A percentile compares a stretch with the other conserved stretches of the same genome.
Conservation (phyloP, 2,888 invertebrate species). For the Agrochola circellaris region DNA sequence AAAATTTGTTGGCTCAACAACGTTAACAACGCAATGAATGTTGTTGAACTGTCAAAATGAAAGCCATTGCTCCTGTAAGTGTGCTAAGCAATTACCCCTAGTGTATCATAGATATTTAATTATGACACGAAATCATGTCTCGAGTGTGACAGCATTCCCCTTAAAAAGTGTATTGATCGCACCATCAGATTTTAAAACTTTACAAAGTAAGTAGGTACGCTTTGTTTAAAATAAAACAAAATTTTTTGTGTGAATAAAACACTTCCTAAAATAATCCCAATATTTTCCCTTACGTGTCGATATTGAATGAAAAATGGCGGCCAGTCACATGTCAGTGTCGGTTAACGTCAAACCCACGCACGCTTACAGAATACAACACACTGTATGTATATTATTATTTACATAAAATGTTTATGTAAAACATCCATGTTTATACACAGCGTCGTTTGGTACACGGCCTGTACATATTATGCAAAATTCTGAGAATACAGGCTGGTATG, state of each 20-base stretch:
- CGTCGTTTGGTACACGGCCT: neutral
- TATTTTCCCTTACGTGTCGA: neutral
- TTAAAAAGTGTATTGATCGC: neutral
- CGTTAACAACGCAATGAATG: too few relatives aligned
- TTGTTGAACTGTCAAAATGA: too few relatives aligned
- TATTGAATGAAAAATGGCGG: conserved; percentile 51
- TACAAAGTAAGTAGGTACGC: neutral
- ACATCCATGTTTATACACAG: neutral
- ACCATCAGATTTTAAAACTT: too few relatives aligned
- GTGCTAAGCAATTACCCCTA: too few relatives aligned
- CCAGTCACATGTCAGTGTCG: conserved; percentile 30
- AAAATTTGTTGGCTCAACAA: too few relatives aligned
- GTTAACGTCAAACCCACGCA: conserved; percentile 42
- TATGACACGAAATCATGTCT: neutral
- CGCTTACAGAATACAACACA: conserved; percentile 17
- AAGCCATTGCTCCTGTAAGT: too few relatives aligned
- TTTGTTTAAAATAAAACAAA: neutral
- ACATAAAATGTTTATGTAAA: conserved; percentile 18
- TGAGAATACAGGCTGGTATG: neutral
- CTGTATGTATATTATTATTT: neutral
- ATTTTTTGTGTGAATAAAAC: neutral
- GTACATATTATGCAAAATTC: neutral
- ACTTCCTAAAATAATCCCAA: neutral
- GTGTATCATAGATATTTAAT: neutral
- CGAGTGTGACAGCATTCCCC: neutral